Conservation (phyloP, 1,140 invertebrate genomes). For the Chironomus tepperi region DNA sequence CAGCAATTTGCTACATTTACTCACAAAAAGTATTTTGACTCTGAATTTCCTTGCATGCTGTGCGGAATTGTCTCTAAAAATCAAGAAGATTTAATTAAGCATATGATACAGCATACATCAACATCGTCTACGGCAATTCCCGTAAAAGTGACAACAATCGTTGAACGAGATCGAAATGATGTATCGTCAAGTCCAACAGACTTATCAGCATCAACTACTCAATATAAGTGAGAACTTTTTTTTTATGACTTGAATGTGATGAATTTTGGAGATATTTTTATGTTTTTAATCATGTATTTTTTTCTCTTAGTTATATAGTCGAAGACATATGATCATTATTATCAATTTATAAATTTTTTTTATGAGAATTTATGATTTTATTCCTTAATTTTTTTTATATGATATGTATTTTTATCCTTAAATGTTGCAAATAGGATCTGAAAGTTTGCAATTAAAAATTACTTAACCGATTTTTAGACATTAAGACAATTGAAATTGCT, state of each 20-base stretch:
- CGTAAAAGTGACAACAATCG: background rate
- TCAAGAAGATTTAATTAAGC: constrained; percentile 3
- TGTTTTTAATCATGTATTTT: too few species aligned
- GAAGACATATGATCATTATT: too few species aligned
- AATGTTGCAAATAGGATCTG: background rate
- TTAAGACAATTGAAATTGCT: background rate
- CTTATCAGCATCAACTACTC: background rate
- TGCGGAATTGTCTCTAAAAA: background rate
- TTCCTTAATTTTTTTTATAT: background rate
- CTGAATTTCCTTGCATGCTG: background rate
- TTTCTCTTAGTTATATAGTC: too few species aligned
- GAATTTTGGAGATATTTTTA: background rate
- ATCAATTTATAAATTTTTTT: too few species aligned
- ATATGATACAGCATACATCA: constrained; percentile 8
- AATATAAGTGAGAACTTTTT: background rate
- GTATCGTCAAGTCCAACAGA: background rate
- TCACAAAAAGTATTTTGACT: constrained; percentile 16
- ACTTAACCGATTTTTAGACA: background rate
- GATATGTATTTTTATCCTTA: background rate
- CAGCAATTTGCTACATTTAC: background rate
- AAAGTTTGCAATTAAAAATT: background rate
- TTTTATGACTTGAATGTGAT: background rate
- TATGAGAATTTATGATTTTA: background rate
- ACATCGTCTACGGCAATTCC: background rate
- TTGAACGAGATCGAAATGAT: background rate